Base-by-base conservation (phyloP, 2,888 invertebrate species). In the Mythimna impura region DNA sequence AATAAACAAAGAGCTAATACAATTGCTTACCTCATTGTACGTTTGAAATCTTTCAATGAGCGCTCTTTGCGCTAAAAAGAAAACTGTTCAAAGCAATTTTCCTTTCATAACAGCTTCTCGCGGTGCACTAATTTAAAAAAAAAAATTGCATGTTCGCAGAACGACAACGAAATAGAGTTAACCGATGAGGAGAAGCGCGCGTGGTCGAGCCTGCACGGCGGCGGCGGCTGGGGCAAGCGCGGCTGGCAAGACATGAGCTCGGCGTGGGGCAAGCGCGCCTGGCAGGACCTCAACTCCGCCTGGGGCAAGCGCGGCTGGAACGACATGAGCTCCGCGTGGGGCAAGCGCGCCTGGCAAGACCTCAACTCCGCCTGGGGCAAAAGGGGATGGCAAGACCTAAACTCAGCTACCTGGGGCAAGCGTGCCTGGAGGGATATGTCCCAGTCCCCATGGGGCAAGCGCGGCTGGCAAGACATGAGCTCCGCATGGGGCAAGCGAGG, bases 271-370 rank as follows among this genome's bases (percentile, higher is more conserved):
- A 97, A 97, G 86, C 93, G 97, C 40, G 97, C 95, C 34, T 97
- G 97, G 97, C 96, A 96, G 83, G 96, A 96, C 82, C 89, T 97
- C 54, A 96, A 95, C 86, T 93, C 90, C 9, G 95, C 95, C 22
- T 97, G 97, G 97, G 97, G 97, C 50, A 97, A 97, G 88, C 92
- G 97, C 40, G 97, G 95, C 36, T 97, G 97, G 97, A n/a, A 40
- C 5, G 60, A 60, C 22, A n/a, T 60, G 6, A 36, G 92, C 88
- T 91, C 94, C 0, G 95, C 96, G 20, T 97, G 97, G 97, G 97
- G 97, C 66, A 97, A 97, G 80, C 92, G 97, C 4, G 97, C 95
- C 55, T 97, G 97, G 97, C 96, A 96, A 83, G 96, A 96, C 82
- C 89, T 97, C 54, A 96, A 95, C 86, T 93, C 90, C 9, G 95